Base-by-base conservation (phyloP, 2,113 vertebrate species). In the Ondatra zibethicus region DNA sequence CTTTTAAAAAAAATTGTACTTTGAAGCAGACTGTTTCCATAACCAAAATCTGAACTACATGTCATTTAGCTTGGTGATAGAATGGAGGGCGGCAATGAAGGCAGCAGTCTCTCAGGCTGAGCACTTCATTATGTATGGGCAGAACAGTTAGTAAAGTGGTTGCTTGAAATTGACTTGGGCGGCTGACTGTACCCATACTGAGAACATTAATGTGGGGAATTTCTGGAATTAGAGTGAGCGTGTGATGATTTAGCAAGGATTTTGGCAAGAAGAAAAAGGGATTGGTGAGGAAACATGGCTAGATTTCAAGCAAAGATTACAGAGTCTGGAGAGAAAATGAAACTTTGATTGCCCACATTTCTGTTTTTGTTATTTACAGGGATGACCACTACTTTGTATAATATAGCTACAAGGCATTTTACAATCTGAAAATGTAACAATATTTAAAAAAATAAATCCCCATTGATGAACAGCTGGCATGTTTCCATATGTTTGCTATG, bases 291-390 rank as follows among this genome's bases (percentile, higher is more conserved):
- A 93, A 65, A 76, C 42, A 19, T 84, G 63, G 29, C 80, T 92
- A 21, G 25, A 95, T 92, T 92, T 96, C 77, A 88, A 92, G 70
- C 42, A 65, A 91, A 92, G 65, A 58, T 92, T 27, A 58, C 19
- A 92, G 65, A 81, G 12, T 89, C 52, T 50, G 12, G 14, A 81
- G 10, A 94, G 19, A 89, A 33, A 89, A 84, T 3, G 29, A 9
- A 45, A n/a, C 91, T 81, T 33, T 52, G 29, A 65, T 87, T 12
- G 1, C 85, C 63, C 36, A 63, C 8, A 58, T 92, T 72, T 86
- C 42, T 52, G 25, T 50, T 45, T 92, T 82, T 84, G 10, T 27
- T 89, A 52, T 77, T 92, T 88, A 42, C 5, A 80, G 75, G 4
- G 84, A 36, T 25, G 80, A 42, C 72, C 39, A 82, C 47, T 72